Evolutionary conservation across 1,140 invertebrate species (phyloP), one percentile per base, ranked within the genome.

Genomic region (Apolygus lucorum): DNA sequence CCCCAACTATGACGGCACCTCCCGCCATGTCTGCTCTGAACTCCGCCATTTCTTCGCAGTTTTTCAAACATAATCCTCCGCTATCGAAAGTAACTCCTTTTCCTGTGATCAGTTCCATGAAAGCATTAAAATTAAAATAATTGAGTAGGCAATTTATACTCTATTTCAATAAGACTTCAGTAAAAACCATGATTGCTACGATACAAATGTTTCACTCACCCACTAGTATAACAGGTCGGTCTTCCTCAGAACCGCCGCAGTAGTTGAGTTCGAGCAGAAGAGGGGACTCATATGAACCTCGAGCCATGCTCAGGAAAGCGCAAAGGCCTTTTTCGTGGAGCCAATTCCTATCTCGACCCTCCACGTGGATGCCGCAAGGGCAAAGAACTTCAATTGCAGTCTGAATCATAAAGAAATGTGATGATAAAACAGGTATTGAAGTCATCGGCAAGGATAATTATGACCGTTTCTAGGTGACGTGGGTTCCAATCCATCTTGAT

Each of bases 61-160:
- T 83, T 78, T 94, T 95, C 14, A 96, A 78, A 71, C 90, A 91
- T 68, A 95, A 87, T 64, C 92, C 92, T 69, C 93, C 93, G 67
- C 89, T 87, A 74, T 96, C 92, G 79, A 95, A 95, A 1, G 92
- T 95, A 1, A 95, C 87, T n/a, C 93, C 93, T 79, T 95, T 90
- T 0, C 89, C 78, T 77, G 64, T 1, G 71, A 68, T 28, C 34
- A 67, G 17, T 63, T n/a, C n/a, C n/a, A n/a, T n/a, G n/a, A n/a
- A n/a, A n/a, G n/a, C n/a, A n/a, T n/a, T n/a, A n/a, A n/a, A n/a
- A n/a, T n/a, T n/a, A n/a, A n/a, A n/a, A n/a, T n/a, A n/a, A n/a
- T n/a, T n/a, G n/a, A n/a, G n/a, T n/a, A n/a, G n/a, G n/a, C n/a
- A n/a, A n/a, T n/a, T n/a, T n/a, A n/a, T n/a, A n/a, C n/a, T n/a